Evolutionary conservation across 2,113 vertebrate genomes (phyloP).

Genomic region (Mastomys coucha): DNA sequence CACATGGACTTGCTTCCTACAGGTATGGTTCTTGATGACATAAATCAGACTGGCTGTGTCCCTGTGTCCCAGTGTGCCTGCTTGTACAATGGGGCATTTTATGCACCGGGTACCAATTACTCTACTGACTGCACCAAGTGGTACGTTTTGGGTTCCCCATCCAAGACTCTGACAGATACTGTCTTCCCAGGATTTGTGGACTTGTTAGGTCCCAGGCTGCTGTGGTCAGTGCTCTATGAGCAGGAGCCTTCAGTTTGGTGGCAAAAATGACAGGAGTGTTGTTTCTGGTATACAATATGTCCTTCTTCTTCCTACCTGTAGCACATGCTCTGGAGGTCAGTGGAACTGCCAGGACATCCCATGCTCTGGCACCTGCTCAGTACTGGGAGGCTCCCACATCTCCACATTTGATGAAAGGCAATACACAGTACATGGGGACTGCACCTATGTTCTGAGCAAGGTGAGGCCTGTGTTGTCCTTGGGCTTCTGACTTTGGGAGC

Average conservation of each 20-base stretch:
- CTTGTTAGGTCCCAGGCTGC: fast-evolving
- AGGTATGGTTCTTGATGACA: slow-evolving; percentile 89
- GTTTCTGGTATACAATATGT: fast-evolving
- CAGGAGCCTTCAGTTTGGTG: background rate
- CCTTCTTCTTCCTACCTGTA: slow-evolving; percentile 31
- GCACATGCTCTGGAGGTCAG: slow-evolving; percentile 87
- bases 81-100: slow-evolving; percentile 84
- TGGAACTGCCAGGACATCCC: slow-evolving; percentile 86
- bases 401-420: slow-evolving; percentile 87
- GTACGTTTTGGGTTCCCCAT: slow-evolving; percentile 65
- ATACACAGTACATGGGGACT: slow-evolving; percentile 90
- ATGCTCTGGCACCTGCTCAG: slow-evolving; percentile 85
- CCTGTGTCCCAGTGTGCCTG: slow-evolving; percentile 85
- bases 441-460: slow-evolving; percentile 89
- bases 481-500: background rate
- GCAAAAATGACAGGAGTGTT: background rate
- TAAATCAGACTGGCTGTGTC: slow-evolving; percentile 86
- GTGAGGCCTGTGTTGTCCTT: slow-evolving; percentile 69
- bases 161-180: fast-evolving
- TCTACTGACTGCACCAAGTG: slow-evolving; percentile 85
- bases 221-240: too few species aligned
- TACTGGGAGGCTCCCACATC: slow-evolving; percentile 89
- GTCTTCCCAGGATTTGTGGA: background rate
- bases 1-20: background rate
- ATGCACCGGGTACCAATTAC: slow-evolving; percentile 82